Conservation (phyloP, 2,888 invertebrate species). For the Podotricha telesiphe region DNA sequence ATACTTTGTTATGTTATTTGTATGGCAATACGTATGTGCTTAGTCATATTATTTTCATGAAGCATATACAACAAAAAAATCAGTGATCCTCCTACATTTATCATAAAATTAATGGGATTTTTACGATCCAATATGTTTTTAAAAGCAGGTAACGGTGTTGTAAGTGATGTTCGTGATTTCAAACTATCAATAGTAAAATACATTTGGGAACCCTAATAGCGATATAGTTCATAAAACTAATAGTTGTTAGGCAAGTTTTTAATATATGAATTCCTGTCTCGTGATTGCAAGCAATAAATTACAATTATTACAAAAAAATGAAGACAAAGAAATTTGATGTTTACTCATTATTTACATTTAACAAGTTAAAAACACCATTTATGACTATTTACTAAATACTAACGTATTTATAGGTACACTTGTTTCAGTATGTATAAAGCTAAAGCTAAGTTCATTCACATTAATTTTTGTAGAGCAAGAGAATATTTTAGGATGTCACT, state of each 20-base stretch:
- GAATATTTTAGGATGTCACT: no score
- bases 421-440: no score
- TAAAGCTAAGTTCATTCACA: no score
- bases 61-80: constrained; percentile 36
- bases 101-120: constrained; percentile 63
- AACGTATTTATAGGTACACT: no score
- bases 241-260: constrained; percentile 23
- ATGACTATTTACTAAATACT: no score
- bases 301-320: not conserved
- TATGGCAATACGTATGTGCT: not conserved
- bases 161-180: constrained; percentile 59
- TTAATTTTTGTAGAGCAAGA: no score
- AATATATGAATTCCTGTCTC: not conserved
- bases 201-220: constrained; percentile 43
- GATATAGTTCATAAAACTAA: constrained; percentile 33
- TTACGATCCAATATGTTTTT: constrained; percentile 73
- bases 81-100: constrained; percentile 55
- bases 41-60: constrained; percentile 33
- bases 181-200: constrained; percentile 45
- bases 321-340: not conserved
- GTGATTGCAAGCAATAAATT: constrained; percentile 19
- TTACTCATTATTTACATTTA: no score
- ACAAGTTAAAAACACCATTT: no score
- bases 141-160: constrained; percentile 63
- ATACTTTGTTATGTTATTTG: no score